phyloP scores from a whole-genome alignment of 2,113 vertebrate genomes.

The Pteropus alecto region DNA sequence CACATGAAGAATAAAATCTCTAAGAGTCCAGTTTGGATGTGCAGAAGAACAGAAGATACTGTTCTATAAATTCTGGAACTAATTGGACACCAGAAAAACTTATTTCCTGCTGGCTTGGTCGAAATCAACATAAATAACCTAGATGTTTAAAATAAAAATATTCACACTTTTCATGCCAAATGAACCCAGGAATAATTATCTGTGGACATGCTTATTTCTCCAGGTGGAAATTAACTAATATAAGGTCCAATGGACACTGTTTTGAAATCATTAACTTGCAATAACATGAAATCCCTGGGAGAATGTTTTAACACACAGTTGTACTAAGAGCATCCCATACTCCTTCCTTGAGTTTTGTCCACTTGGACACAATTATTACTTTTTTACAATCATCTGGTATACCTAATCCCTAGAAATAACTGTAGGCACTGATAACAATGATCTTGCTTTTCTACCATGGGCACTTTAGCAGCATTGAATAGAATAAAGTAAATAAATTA shows the following conservation, averaged over 20 bases:
- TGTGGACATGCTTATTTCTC: not conserved
- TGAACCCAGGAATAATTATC: not conserved
- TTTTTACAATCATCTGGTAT: not conserved
- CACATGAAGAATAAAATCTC: not conserved
- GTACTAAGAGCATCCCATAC: not conserved
- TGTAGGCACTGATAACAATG: not conserved
- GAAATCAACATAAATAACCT: not conserved
- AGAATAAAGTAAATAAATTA: not conserved
- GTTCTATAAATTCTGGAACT: not conserved
- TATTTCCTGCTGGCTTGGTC: not conserved
- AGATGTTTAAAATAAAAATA: not conserved
- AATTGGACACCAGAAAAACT: not conserved
- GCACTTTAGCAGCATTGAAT: not conserved
- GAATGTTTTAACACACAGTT: not conserved
- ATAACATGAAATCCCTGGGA: not conserved
- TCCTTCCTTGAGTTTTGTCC: not conserved
- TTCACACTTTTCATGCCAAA: not conserved
- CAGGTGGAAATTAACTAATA: not conserved
- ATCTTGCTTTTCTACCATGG: not conserved
- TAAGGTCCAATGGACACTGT: not conserved
- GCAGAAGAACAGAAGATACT: not conserved
- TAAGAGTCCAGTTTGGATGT: not conserved
- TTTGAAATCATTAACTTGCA: not conserved
- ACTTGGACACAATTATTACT: not conserved
- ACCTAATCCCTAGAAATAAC: not conserved